Evolutionary conservation across 2,888 invertebrate species (phyloP), one percentile per base, ranked within the genome.

Genomic region (Microdon myrmicae): DNA sequence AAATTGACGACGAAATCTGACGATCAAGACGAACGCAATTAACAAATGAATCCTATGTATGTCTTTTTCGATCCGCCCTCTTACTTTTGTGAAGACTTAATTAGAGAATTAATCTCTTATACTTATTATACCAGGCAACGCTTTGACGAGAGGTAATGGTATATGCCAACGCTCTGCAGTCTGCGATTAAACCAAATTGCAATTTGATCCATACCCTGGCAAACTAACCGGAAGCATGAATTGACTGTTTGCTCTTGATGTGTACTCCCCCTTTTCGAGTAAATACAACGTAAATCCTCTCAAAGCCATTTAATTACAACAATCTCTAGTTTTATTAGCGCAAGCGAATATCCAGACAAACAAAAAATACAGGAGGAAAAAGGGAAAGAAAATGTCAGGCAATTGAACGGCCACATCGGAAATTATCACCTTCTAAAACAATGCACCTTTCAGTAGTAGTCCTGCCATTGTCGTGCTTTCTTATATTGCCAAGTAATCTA

Each of bases 371-470:
- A n/a, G n/a, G n/a, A n/a, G 8, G 34, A 44, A 45, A 47, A 56
- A 64, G 47, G 64, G 58, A 64, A n/a, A 58, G 58, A 64, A 64
- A n/a, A 41, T 51, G 16, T 64, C 64, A 64, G 47, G 58, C 64
- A 64, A 64, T 64, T 64, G 58, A 64, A 64, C 64, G 58, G 64
- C 58, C 64, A 58, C 64, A 64, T 64, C 64, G 64, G 58, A 64
- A 64, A 64, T 64, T 64, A 64, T 64, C 64, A 64, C 64, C 64
- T 64, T 53, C 64, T 47, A 45, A 47, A 53, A 64, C 64, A 64
- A 64, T 64, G 58, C 64, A 64, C 64, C 64, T 64, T 61, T 47
- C 41, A 51, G 29, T 20, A 38, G 19, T 14, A 16, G n/a, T 10
- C 25, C n/a, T n/a, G n/a, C n/a, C n/a, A n/a, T n/a, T n/a, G n/a